Percentiles rank a stretch among this genome's conserved stretches.
These are phyloP conservation scores for Cyrtorhinus lividipennis DNA, from an alignment of 1,140 invertebrate genomes.

Conservation along the genomic window DNA sequence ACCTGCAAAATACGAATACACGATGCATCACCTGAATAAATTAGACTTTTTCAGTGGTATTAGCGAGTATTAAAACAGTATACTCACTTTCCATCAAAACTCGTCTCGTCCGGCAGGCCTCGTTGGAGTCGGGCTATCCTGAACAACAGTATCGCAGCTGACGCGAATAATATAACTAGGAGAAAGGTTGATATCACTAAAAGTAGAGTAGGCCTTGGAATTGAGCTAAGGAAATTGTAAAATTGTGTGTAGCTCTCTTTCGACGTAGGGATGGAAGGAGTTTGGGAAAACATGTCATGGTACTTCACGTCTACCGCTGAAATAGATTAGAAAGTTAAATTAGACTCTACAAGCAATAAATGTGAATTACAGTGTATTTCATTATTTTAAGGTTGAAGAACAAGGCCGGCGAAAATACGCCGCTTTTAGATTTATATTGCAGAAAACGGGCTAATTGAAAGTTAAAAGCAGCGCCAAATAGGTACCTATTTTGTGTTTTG, in stretches of 20 bases:
- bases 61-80: background rate
- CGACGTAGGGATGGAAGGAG: background rate
- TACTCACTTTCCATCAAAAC: slow-evolving; percentile 22
- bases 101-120: slow-evolving; percentile 22
- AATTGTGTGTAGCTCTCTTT: slow-evolving; percentile 10
- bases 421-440: too few relatives aligned
- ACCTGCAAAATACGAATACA: slow-evolving; percentile 16
- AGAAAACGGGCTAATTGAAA: too few relatives aligned
- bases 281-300: slow-evolving; percentile 21
- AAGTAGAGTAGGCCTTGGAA: slow-evolving; percentile 25
- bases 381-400: too few relatives aligned
- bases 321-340: background rate
- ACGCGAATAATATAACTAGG: slow-evolving; percentile 29
- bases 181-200: slow-evolving; percentile 27
- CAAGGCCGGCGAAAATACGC: too few relatives aligned
- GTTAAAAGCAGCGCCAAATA: too few relatives aligned
- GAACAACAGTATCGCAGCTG: slow-evolving; percentile 29
- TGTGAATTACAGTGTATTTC: too few relatives aligned
- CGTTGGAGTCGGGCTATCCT: slow-evolving; percentile 28
- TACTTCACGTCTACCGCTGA: slow-evolving; percentile 20
- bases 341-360: too few relatives aligned
- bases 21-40: background rate
- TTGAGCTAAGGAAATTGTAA: slow-evolving; percentile 14
- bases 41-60: background rate
- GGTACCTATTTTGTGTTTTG: slow-evolving; percentile 17